phyloP scores from a whole-genome alignment of 2,113 vertebrate species.

The Australoheros scitulus region DNA sequence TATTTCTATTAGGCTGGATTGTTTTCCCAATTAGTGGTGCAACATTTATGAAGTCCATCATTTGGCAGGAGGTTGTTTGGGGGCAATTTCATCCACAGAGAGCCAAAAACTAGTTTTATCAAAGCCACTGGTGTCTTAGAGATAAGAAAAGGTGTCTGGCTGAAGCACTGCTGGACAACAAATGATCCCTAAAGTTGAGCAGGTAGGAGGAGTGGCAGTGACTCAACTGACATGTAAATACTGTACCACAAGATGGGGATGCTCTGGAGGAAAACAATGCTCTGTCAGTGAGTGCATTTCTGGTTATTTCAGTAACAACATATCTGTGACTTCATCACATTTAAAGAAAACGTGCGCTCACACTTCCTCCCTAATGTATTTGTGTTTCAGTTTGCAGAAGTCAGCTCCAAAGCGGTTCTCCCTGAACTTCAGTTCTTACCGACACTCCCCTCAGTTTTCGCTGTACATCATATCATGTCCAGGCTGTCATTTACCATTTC shows the following conservation, averaged over 20 bases:
- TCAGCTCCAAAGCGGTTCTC: not conserved
- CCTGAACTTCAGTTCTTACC: not conserved
- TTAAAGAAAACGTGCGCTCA: not conserved
- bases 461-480: constrained; percentile 32
- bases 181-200: too few relatives aligned
- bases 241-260: not conserved
- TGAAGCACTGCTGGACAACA: not conserved
- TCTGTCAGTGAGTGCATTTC: not conserved
- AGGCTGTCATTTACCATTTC: constrained; percentile 34
- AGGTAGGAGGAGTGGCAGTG: not conserved
- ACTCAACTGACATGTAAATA: not conserved
- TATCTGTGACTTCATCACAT: not conserved
- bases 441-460: constrained; percentile 2
- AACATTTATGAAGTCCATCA: not conserved
- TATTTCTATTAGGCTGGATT: not conserved
- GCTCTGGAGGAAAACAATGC: not conserved
- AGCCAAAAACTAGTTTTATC: not conserved
- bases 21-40: not conserved
- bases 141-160: not conserved
- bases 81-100: not conserved
- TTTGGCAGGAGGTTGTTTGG: not conserved
- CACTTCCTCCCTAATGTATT: not conserved
- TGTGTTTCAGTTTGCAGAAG: not conserved
- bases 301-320: not conserved
- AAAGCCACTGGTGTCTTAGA: not conserved